These are phyloP conservation scores for Benthosema pterotum DNA, from an alignment of 2,797 vertebrate species.

Conservation along the genomic window DNA sequence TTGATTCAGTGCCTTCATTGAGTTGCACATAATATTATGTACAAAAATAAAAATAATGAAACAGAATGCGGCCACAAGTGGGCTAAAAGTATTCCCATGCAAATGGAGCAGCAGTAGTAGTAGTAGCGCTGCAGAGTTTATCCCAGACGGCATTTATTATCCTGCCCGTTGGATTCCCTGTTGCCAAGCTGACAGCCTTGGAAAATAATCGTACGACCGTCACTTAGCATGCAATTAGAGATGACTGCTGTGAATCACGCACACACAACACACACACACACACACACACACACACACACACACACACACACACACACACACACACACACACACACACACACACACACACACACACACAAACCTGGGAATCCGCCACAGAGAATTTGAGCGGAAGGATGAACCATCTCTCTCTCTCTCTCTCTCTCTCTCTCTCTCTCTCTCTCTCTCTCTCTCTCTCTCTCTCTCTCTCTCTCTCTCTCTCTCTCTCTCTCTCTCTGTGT, in stretches of 20 bases:
- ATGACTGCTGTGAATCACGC: constrained; percentile 45
- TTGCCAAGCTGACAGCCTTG: constrained; percentile 47
- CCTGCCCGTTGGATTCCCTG: constrained; percentile 32
- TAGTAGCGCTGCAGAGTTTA: constrained; percentile 24
- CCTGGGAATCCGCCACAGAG: constrained; percentile 49
- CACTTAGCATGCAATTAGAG: constrained; percentile 59
- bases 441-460: constrained; percentile 38
- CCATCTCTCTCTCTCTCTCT: constrained; percentile 64
- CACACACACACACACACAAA: constrained; percentile 25
- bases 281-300: too few relatives aligned
- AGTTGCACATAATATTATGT: neutral
- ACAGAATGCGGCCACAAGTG: constrained; percentile 25
- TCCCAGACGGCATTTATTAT: constrained; percentile 47
- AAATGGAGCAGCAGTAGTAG: constrained; percentile 11
- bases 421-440: constrained; percentile 35
- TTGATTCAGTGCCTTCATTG: neutral
- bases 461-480: constrained; percentile 27
- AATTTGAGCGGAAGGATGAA: constrained; percentile 63
- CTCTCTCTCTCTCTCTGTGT: neutral
- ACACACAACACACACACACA: constrained; percentile 26
- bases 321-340: too few relatives aligned
- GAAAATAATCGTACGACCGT: constrained; percentile 51
- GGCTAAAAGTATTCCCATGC: constrained; percentile 17
- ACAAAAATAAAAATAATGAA: too few relatives aligned
- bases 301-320: too few relatives aligned